phyloP scores from a whole-genome alignment of 2,888 invertebrate species.

The Xylocampa areola region DNA sequence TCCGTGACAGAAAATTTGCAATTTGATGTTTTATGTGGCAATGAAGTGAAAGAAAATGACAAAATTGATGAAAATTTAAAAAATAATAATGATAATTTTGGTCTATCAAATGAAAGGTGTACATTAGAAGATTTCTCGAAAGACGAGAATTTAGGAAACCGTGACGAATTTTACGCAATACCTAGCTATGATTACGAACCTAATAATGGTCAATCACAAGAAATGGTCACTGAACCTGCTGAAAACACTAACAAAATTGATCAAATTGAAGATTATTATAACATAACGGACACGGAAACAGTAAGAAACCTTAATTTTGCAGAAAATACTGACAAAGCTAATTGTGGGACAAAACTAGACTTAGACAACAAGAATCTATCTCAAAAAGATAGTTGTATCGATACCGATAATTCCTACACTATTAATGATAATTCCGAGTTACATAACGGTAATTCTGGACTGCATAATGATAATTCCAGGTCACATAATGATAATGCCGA shows the following conservation, averaged over 20 bases:
- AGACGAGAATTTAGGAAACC: background rate
- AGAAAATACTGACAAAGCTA: background rate
- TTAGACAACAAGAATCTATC: background rate
- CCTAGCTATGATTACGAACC: background rate
- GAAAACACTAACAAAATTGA: too few relatives aligned
- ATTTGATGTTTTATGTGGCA: slow-evolving; percentile 1
- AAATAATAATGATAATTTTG: background rate
- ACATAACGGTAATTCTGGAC: slow-evolving; percentile 3
- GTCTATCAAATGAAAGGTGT: background rate
- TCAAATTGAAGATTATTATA: background rate
- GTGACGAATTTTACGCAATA: background rate
- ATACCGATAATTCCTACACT: background rate
- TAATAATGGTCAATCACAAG: too few relatives aligned
- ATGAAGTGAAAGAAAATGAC: background rate
- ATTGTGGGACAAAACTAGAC: too few relatives aligned
- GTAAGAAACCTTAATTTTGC: background rate
- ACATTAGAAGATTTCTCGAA: slow-evolving; percentile 22
- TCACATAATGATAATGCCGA: background rate
- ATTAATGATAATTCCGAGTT: background rate
- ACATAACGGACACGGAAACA: background rate
- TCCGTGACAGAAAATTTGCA: background rate
- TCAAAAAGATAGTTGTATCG: background rate
- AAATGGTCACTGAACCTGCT: too few relatives aligned
- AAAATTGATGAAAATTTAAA: background rate
- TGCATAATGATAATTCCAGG: background rate